Evolutionary conservation across 2,888 invertebrate genomes (phyloP), one percentile per base, ranked within the genome.

Genomic region (Macaria liturata): DNA sequence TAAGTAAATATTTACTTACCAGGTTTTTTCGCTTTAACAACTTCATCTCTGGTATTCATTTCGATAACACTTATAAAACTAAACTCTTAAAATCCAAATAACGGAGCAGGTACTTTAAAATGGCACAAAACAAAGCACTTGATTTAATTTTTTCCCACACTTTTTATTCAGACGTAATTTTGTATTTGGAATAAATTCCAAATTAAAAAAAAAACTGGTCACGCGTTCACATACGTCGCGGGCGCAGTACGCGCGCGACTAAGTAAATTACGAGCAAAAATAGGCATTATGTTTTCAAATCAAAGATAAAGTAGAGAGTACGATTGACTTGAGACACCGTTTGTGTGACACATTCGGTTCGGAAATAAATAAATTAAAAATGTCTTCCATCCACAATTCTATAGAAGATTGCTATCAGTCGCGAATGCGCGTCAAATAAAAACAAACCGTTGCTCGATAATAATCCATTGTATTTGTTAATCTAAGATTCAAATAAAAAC

Each of bases 31-130:
- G 40, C 51, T 42, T 64, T 58, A 6, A 51, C 49, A 49, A 48
- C 52, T 20, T 64, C 59, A 45, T 64, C 54, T 56, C 62, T 62
- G 40, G 56, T 49, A 57, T 59, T 56, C 69, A 69, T 69, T 55
- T 65, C 58, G n/a, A 5, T 5, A n/a, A 42, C 4, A 42, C 30
- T 31, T 42, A 48, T 9, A 31, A 30, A 49, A 49, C 32, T 20
- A 44, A 34, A 9, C 43, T 3, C 3, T 20, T 20, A 20, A 20
- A 20, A 20, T 20, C n/a, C n/a, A 37, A 20, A 20, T 20, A 9
- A 30, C 7, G 9, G 9, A 3, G 9, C 43, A 32, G 32, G 20
- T 20, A 50, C 20, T 37, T 37, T 34, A 42, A 48, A 9, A 50
- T 40, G n/a, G 30, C 49, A 55, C 49, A 49, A 40, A 49, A 46